Percentiles rank a stretch among this genome's conserved stretches.
phyloP scores from a whole-genome alignment of 1,140 invertebrate species.

The Dolichoris vasculosae region DNA sequence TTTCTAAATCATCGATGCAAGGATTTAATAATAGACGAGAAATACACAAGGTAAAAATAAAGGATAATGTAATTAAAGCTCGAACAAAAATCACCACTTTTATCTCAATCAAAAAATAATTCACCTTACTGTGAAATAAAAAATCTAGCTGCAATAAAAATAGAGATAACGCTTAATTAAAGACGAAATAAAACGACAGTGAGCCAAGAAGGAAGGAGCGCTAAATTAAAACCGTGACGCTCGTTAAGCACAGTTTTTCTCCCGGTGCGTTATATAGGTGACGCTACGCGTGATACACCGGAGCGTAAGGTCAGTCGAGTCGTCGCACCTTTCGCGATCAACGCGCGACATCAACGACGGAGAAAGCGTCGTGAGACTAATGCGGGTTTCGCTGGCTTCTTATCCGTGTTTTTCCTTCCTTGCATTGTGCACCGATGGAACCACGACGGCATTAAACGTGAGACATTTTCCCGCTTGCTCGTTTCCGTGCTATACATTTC shows the following conservation, averaged over 20 bases:
- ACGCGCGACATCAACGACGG: conserved; percentile 6
- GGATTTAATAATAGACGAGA: background rate
- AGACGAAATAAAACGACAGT: background rate
- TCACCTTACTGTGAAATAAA: background rate
- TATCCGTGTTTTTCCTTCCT: background rate
- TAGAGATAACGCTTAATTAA: background rate
- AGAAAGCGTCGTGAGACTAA: conserved; percentile 8
- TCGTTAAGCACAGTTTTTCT: conserved; percentile 1
- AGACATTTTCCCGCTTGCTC: background rate
- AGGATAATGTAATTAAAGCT: background rate
- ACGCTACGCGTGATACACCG: background rate
- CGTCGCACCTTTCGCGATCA: conserved; percentile 24
- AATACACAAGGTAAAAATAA: background rate
- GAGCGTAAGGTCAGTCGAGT: conserved; percentile 17
- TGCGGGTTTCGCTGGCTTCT: no score
- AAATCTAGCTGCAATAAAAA: background rate
- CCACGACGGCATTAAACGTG: background rate
- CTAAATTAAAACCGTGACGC: background rate
- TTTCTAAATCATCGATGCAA: background rate
- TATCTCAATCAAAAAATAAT: background rate
- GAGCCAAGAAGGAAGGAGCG: background rate
- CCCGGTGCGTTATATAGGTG: background rate
- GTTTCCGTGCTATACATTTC: background rate
- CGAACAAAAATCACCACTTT: background rate
- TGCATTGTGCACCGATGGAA: background rate